Evolutionary conservation across 1,140 invertebrate species (phyloP).

Genomic region (Teleogryllus occipitalis): DNA sequence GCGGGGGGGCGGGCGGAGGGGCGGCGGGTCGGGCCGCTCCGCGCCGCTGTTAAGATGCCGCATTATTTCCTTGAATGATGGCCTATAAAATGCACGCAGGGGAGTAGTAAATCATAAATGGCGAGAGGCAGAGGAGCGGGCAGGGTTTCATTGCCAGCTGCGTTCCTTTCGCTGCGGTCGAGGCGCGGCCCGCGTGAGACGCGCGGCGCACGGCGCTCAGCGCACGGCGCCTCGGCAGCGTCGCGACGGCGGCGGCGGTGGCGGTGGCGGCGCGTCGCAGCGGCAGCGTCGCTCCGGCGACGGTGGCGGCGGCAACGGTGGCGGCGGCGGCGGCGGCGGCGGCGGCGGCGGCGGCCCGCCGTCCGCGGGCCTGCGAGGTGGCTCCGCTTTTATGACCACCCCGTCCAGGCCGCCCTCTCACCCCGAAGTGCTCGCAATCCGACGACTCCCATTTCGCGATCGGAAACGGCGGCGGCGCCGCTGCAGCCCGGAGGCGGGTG

Average conservation of each 20-base stretch:
- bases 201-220: too few relatives aligned
- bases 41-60: constrained; percentile 9
- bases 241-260: too few relatives aligned
- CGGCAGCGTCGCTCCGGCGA: not conserved
- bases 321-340: too few relatives aligned
- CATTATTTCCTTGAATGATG: constrained; percentile 13
- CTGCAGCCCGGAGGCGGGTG: not conserved
- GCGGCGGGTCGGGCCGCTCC: not conserved
- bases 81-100: constrained; percentile 14
- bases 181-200: too few relatives aligned
- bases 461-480: not conserved
- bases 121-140: constrained; percentile 8
- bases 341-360: too few relatives aligned
- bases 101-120: constrained; percentile 11
- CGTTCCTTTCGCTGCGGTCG: constrained; percentile 7
- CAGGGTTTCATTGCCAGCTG: constrained; percentile 12
- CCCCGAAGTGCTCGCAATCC: not conserved
- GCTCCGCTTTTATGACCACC: not conserved
- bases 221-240: not conserved
- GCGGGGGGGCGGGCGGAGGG: too few relatives aligned
- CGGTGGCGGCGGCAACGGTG: not conserved
- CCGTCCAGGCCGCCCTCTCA: not conserved
- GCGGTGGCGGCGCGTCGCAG: not conserved
- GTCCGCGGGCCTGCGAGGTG: not conserved
- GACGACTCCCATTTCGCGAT: not conserved